Conservation (phyloP, 2,113 vertebrate genomes). For the Tursiops truncatus region DNA sequence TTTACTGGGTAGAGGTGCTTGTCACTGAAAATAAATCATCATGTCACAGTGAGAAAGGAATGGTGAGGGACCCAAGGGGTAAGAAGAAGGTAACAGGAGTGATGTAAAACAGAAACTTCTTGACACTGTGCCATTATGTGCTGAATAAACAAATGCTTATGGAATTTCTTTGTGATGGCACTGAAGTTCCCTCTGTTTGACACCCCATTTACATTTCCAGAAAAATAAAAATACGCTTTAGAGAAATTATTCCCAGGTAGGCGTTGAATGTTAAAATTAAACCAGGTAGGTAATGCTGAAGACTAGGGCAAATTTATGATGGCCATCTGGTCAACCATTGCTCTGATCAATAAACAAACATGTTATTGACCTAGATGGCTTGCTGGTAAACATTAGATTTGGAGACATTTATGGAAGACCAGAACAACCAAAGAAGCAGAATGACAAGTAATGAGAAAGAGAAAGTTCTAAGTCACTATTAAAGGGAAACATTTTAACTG, state of each 20-base stretch:
- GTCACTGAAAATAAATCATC: slow-evolving; percentile 44
- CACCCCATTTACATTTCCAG: slow-evolving; percentile 52
- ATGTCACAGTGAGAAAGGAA: neutral
- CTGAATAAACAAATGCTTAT: neutral
- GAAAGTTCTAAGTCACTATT: slow-evolving; percentile 9
- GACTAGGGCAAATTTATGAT: neutral
- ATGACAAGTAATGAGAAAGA: slow-evolving; percentile 15
- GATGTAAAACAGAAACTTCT: slow-evolving; percentile 31
- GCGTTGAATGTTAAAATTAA: neutral
- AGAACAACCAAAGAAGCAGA: neutral
- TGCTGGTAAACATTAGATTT: neutral
- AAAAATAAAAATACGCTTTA: slow-evolving; percentile 43
- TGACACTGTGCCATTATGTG: slow-evolving; percentile 11
- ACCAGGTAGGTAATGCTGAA: neutral
- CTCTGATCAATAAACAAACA: neutral
- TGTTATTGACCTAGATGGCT: neutral
- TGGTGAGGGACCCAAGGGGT: neutral
- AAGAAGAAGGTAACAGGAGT: neutral
- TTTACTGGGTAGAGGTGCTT: slow-evolving; percentile 9
- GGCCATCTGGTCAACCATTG: neutral
- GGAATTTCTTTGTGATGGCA: slow-evolving; percentile 53
- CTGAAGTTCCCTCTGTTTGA: slow-evolving; percentile 52
- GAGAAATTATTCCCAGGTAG: slow-evolving; percentile 54
- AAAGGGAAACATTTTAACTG: slow-evolving; percentile 23
- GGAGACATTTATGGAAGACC: neutral